phyloP scores from a whole-genome alignment of 2,113 vertebrate species.

The Myrmecophaga tridactyla region DNA sequence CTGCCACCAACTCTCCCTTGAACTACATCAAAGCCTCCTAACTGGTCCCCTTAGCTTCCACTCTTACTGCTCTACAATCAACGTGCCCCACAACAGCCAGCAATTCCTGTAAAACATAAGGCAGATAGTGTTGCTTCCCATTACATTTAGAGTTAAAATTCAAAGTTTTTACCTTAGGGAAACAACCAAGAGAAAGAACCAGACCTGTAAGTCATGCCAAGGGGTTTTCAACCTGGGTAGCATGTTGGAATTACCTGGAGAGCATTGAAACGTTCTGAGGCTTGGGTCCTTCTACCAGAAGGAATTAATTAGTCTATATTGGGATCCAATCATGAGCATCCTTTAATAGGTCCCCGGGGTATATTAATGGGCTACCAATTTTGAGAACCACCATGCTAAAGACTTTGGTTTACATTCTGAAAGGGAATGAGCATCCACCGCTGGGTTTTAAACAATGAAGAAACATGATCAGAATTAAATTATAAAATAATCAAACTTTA shows the following conservation, averaged over 20 bases:
- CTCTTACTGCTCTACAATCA: background rate
- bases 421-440: background rate
- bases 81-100: background rate
- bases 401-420: background rate
- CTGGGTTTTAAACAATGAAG: background rate
- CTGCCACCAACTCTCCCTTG: background rate
- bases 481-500: background rate
- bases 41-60: background rate
- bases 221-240: background rate
- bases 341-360: background rate
- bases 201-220: background rate
- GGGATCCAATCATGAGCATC: background rate
- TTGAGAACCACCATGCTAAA: background rate
- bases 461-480: background rate
- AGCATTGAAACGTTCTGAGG: background rate
- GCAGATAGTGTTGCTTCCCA: background rate
- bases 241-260: background rate
- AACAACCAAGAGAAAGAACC: background rate
- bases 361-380: accelerated
- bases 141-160: background rate
- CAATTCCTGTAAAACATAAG: background rate
- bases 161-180: background rate
- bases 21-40: background rate
- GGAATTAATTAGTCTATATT: background rate
- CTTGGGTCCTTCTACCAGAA: background rate